Percentiles rank a stretch among this genome's conserved stretches.
These are phyloP conservation scores for Cladopsammia gracilis DNA, from an alignment of 64 coral and sea anemone species.

Conservation along the genomic window DNA sequence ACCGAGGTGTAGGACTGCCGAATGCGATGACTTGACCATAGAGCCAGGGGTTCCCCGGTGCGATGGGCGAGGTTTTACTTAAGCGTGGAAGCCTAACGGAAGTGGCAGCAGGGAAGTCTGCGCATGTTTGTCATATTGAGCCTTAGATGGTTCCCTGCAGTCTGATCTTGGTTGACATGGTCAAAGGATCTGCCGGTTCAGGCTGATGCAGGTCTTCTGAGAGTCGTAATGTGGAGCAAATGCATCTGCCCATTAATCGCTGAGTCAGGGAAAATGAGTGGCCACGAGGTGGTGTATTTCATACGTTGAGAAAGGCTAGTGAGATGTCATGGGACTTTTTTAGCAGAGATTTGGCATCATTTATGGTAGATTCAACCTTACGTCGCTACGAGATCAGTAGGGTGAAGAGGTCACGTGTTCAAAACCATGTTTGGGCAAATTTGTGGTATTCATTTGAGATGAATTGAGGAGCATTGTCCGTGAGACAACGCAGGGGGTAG, in stretches of 20 bases:
- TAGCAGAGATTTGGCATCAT: constrained; percentile 1
- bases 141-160: neutral
- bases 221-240: no score
- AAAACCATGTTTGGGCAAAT: no score
- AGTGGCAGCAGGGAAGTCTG: neutral
- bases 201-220: no score
- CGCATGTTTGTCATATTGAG: neutral
- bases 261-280: no score
- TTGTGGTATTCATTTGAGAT: no score
- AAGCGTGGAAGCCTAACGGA: neutral
- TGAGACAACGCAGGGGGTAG: no score
- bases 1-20: neutral
- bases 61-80: neutral
- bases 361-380: neutral
- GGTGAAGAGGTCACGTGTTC: neutral
- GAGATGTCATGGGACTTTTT: neutral
- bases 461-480: no score
- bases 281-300: no score
- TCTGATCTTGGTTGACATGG: neutral
- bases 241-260: no score
- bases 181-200: no score
- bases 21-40: constrained; percentile 6
- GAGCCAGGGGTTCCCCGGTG: neutral
- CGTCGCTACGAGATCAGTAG: neutral
- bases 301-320: no score